Conservation (phyloP, 2,113 vertebrate species). For the Mustela nigripes region DNA sequence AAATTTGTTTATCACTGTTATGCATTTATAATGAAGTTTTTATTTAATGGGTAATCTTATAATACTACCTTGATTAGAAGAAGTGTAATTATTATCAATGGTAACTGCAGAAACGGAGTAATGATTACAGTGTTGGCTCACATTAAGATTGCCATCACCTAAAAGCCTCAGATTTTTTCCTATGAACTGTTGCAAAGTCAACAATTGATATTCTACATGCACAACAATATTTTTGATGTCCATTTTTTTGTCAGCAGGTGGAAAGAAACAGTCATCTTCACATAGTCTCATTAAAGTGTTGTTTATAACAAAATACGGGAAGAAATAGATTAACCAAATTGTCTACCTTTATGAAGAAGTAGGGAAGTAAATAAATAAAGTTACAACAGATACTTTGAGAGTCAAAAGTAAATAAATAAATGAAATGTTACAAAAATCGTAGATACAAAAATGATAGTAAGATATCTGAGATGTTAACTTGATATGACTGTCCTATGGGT, state of each 20-base stretch:
- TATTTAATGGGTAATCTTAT: not conserved
- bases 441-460: not conserved
- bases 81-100: not conserved
- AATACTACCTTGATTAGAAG: not conserved
- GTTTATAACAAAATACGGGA: not conserved
- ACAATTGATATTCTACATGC: not conserved
- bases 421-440: not conserved
- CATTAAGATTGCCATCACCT: not conserved
- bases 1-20: not conserved
- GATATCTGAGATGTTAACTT: constrained; percentile 33
- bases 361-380: not conserved
- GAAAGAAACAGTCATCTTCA: not conserved
- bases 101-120: not conserved
- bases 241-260: not conserved
- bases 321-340: not conserved
- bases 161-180: not conserved
- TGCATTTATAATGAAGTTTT: not conserved
- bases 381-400: not conserved
- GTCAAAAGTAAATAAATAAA: not conserved
- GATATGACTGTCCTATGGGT: not conserved
- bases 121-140: not conserved
- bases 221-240: not conserved
- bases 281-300: not conserved
- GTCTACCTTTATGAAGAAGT: not conserved
- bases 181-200: not conserved